Evolutionary conservation across 2,888 invertebrate genomes (phyloP), one percentile per base, ranked within the genome.

Genomic region (Panorpa germanica): DNA sequence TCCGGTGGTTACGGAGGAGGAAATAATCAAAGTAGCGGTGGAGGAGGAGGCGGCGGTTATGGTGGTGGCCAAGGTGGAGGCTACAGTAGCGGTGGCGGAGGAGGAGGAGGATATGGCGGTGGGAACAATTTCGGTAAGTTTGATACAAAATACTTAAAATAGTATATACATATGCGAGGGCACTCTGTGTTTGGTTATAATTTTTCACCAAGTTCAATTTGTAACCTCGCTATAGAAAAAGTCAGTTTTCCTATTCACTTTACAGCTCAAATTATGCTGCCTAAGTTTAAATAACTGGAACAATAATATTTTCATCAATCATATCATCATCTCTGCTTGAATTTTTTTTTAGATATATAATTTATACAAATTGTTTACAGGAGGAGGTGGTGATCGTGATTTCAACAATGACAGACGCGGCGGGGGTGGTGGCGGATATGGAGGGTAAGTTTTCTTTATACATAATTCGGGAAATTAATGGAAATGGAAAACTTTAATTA

Each of bases 111-210:
- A 34, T 28, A 34, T 34, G 27, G 37, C 34, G 14, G 28, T 22
- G 27, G 46, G 55, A 59, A 31, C 63, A 61, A 48, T 66, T 55
- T 53, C 65, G 67, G 67, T 68, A 52, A 66, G 67, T 57, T 35
- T 9, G 7, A 21, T 23, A n/a, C n/a, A n/a, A n/a, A n/a, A n/a
- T n/a, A n/a, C n/a, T n/a, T n/a, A n/a, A n/a, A n/a, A n/a, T n/a
- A n/a, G n/a, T n/a, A n/a, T n/a, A n/a, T n/a, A n/a, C n/a, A n/a
- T n/a, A n/a, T n/a, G n/a, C n/a, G n/a, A n/a, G n/a, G n/a, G 25
- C 22, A 30, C 25, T 28, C 24, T 40, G 33, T 25, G 35, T 34
- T 32, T 15, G 29, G 21, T 5, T 33, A 20, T 16, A 15, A 8
- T 25, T 10, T 22, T 29, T 11, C 13, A 25, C 27, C 22, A 20